Base-by-base conservation (phyloP, 2,113 vertebrate species). In the Paralichthys olivaceus region DNA sequence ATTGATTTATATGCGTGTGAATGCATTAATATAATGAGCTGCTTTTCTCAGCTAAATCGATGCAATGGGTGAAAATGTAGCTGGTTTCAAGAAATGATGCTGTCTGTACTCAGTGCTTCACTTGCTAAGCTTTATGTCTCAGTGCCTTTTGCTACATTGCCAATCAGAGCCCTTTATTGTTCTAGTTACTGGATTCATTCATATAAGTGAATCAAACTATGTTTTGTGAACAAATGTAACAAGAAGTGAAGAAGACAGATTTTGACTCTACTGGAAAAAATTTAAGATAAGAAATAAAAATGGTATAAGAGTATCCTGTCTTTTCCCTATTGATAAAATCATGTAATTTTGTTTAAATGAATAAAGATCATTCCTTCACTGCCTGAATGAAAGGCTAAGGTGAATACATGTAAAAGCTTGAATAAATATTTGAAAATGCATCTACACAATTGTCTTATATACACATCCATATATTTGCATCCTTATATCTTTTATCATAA, bases 1-100 rank as follows among this genome's bases (percentile, higher is more conserved):
- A 8, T 49, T 20, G 29, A 64, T 67, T 25, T 62, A 71, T 47
- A 26, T 0, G 0, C 12, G 29, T 1, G 0, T 57, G 22, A 62
- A 77, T 40, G 67, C 59, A 62, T 8, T 58, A 9, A 56, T 63
- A 47, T 20, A 26, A 51, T 53, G 43, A 22, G 65, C 45, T 71
- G 29, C 37, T 70, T 40, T 67, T 47, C 9, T 71, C 28, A 57
- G 19, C 56, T 62, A 40, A 20, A 0, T n/a, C 53, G 19, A 56
- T 67, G 62, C 28, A 58, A 40, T 29, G 15, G 28, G 7, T 57
- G 19, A 45, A 26, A 22, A 37, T 7, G 43, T 12, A 17, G 60
- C 11, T 37, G 12, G 23, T 57, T 71, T 47, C 14, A 19, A 47
- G 43, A 47, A 19, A 47, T 47, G 43, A 47, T 1, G 4, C 43